Base-by-base conservation (phyloP, 2,888 invertebrate genomes). In the Sphaerophoria taeniata region DNA sequence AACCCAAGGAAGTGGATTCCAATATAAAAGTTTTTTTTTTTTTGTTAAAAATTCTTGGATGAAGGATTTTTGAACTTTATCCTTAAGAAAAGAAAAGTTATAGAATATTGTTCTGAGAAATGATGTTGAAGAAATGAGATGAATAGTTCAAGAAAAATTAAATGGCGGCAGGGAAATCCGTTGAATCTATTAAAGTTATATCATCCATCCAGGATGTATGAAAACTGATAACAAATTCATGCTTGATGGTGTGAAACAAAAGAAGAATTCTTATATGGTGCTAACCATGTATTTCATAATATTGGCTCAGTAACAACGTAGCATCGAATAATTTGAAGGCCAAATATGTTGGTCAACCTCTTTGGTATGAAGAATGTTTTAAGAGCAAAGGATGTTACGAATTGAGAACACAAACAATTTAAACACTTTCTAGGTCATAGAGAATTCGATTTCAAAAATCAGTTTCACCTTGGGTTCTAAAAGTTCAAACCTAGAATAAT, bases 21-120 rank as follows among this genome's bases (percentile, higher is more conserved):
- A 74, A 69, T 53, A 61, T 36, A 61, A 36, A 61, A 60, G n/a
- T n/a, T n/a, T n/a, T n/a, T n/a, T n/a, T 45, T 73, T 73, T 65
- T 45, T 63, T 43, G 47, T 55, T 55, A 9, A 70, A 55, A 47
- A 24, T 72, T 39, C 9, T 34, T 60, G 4, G 7, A 58, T 33
- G n/a, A 67, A 65, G 72, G 58, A 53, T 65, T 65, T 78, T 78
- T 43, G 45, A 60, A 3, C 16, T 43, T 55, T 73, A 63, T 16
- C 34, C 47, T 24, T 45, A 49, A 11, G 11, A 53, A 53, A 39
- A 3, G 16, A 11, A 4, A 9, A 33, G 14, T 24, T 45, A 36
- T n/a, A 47, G 49, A 53, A 43, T 31, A 39, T 53, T 34, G 36
- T 60, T 63, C 16, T 34, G 6, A 55, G 16, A 39, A 51, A n/a